Evolutionary conservation across 2,888 invertebrate genomes (phyloP), one percentile per base, ranked within the genome.

Genomic region (Chalcosyrphus nemorum): DNA sequence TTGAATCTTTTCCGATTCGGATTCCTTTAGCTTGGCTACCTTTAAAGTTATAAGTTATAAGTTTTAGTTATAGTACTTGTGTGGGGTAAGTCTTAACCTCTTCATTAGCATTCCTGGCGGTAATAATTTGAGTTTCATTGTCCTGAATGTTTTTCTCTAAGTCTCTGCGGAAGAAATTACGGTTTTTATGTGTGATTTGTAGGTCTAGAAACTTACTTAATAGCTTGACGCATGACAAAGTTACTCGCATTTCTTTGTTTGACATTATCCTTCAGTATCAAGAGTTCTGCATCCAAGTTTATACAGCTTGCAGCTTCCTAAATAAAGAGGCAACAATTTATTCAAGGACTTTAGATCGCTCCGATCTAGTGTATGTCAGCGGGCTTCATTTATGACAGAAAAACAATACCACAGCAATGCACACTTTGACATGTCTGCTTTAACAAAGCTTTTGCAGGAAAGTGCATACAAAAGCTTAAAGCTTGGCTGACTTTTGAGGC

Each of bases 1-100:
- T 1, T 61, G 76, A 1, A 70, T 87, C 43, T 87, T 88, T 9
- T 87, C 87, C 4, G 21, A 24, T 9, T 88, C 87, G 0, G 81
- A 72, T 17, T 65, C 76, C 15, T 75, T 47, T 0, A 87, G 65
- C 0, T 15, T 74, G 5, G 6, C 41, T 0, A 86, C n/a, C 87
- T 87, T 47, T 13, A 13, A 13, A 32, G 45, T 38, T 9, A 19
- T 1, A 19, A 4, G 24, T 4, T 24, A 24, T 24, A 24, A 4
- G 2, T 24, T 24, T 24, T 4, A 24, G 4, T 24, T 24, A 24
- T n/a, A n/a, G n/a, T n/a, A n/a, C n/a, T n/a, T 24, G 24, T 4
- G 2, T 1, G 2, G 2, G 9, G 9, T 11, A 24, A 24, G 4
- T 4, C 63, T n/a, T 0, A 41, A 82, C 77, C 72, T 77, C 66